Conservation (phyloP, 2,888 invertebrate genomes). For the Myathropa florea region DNA sequence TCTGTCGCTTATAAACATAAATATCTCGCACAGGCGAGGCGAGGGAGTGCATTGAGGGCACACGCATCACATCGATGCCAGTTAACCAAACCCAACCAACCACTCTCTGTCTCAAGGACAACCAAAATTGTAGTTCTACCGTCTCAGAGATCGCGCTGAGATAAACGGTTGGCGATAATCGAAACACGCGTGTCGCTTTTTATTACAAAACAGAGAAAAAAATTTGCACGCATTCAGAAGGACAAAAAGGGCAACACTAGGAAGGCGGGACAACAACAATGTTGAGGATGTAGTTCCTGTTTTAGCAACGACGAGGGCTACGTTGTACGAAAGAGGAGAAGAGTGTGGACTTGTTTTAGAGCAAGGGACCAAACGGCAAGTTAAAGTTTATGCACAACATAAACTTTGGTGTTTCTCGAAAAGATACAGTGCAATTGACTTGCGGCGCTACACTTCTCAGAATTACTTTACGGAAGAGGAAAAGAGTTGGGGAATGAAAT, state of each 20-base stretch:
- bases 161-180: slow-evolving; percentile 69
- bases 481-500: background rate
- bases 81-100: slow-evolving; percentile 30
- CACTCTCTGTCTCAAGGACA: slow-evolving; percentile 61
- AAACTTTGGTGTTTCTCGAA: slow-evolving; percentile 57
- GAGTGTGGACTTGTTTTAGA: slow-evolving; percentile 26
- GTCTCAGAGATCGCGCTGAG: slow-evolving; percentile 66
- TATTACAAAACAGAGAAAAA: slow-evolving; percentile 46
- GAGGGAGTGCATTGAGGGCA: slow-evolving; percentile 17
- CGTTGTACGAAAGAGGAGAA: background rate
- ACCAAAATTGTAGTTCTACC: slow-evolving; percentile 60
- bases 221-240: slow-evolving; percentile 16
- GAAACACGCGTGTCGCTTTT: slow-evolving; percentile 69
- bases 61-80: slow-evolving; percentile 28
- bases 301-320: slow-evolving; percentile 28
- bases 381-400: slow-evolving; percentile 66
- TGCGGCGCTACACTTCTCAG: slow-evolving; percentile 21
- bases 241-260: slow-evolving; percentile 2
- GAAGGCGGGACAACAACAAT: slow-evolving; percentile 4
- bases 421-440: slow-evolving; percentile 23
- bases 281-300: slow-evolving; percentile 43
- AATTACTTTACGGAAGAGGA: background rate
- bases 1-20: slow-evolving; percentile 58
- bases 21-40: slow-evolving; percentile 21
- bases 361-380: slow-evolving; percentile 29